A percentile compares a stretch with the other conserved stretches of the same genome.
These are phyloP conservation scores for Syngnathus scovelli DNA, from an alignment of 2,113 vertebrate genomes.

Conservation along the genomic window DNA sequence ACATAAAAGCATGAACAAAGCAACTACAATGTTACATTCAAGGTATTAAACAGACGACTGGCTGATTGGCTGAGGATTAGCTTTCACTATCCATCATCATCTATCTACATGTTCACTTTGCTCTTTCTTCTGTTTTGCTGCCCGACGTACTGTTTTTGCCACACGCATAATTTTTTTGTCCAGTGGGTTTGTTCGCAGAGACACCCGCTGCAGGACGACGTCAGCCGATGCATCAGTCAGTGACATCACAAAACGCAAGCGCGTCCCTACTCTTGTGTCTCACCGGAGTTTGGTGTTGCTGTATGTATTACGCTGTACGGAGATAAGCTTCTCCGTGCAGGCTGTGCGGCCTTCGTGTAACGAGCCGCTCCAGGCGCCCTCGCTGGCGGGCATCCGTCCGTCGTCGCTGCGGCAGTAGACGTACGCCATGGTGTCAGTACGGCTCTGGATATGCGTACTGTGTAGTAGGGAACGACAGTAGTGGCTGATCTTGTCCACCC, in stretches of 20 bases:
- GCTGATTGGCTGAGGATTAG: conserved; percentile 45
- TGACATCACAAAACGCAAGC: conserved; percentile 32
- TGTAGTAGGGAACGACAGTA: conserved; percentile 84
- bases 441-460: conserved; percentile 92
- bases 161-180: conserved; percentile 44
- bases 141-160: conserved; percentile 8
- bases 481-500: conserved; percentile 86
- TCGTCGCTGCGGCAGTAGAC: conserved; percentile 88
- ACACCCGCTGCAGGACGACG: conserved; percentile 38
- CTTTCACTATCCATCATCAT: conserved; percentile 6
- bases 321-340: conserved; percentile 92
- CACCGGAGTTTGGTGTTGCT: conserved; percentile 95
- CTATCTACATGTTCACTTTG: conserved; percentile 54
- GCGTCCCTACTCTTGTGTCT: conserved; percentile 52
- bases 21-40: conserved; percentile 68
- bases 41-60: conserved; percentile 49
- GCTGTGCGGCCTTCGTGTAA: conserved; percentile 86
- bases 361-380: conserved; percentile 82
- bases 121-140: conserved; percentile 22
- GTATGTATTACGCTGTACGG: conserved; percentile 92
- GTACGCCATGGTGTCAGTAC: conserved; percentile 89
- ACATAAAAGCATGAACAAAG: conserved; percentile 61
- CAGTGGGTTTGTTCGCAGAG: conserved; percentile 47
- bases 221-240: conserved; percentile 27
- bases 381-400: conserved; percentile 71